A percentile compares a stretch with the other conserved stretches of the same genome.
Conservation (phyloP, 1,140 invertebrate species). For the Achatina immaculata region DNA sequence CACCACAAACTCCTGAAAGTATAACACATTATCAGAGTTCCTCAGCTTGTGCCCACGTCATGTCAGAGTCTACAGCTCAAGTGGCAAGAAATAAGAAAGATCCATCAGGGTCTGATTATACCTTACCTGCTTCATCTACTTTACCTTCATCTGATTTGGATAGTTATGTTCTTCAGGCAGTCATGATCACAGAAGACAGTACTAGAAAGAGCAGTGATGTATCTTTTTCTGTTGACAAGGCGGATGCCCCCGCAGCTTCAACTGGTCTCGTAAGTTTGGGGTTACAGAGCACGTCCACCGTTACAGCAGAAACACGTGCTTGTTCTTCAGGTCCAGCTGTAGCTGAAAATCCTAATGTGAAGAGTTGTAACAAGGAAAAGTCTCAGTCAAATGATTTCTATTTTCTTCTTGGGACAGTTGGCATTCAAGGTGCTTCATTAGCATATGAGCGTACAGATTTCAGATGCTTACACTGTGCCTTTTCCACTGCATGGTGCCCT, state of each 20-base stretch:
- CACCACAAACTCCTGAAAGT: too few species aligned
- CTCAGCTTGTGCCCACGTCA: too few species aligned
- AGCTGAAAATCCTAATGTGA: not conserved
- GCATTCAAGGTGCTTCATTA: constrained; percentile 42
- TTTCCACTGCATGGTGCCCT: constrained; percentile 51
- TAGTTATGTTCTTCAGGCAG: too few species aligned
- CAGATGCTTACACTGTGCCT: constrained; percentile 62
- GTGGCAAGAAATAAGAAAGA: too few species aligned
- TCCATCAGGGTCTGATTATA: too few species aligned
- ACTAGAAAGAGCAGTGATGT: not conserved
- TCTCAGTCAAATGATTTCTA: constrained; percentile 51
- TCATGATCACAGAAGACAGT: not conserved
- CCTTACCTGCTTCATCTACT: too few species aligned
- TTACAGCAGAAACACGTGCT: not conserved
- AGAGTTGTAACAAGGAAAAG: not conserved
- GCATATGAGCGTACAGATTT: constrained; percentile 48
- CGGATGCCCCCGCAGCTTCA: not conserved
- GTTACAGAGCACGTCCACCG: not conserved
- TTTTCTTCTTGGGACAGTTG: constrained; percentile 53
- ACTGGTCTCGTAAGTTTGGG: not conserved
- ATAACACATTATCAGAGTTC: too few species aligned
- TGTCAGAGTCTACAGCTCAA: too few species aligned
- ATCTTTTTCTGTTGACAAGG: not conserved
- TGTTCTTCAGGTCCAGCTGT: not conserved
- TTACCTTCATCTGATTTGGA: too few species aligned